A percentile compares a stretch with the other conserved stretches of the same genome.
Evolutionary conservation across 2,113 vertebrate genomes (phyloP).

Genomic region (Circaetus gallicus): DNA sequence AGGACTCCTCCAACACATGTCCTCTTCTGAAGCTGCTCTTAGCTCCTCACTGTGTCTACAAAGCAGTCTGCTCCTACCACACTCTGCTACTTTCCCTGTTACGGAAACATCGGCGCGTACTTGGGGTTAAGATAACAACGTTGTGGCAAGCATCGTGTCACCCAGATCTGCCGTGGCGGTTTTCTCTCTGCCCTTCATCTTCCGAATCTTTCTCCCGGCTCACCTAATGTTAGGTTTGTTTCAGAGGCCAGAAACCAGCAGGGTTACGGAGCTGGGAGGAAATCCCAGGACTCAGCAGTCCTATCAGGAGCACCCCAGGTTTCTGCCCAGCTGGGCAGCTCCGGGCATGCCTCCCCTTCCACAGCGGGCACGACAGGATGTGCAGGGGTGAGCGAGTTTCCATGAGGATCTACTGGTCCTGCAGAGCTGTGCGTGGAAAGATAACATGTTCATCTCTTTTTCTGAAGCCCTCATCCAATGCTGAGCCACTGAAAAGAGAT

Average conservation of each 20-base stretch:
- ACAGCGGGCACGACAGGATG: rapidly evolving
- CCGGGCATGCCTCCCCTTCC: neutral
- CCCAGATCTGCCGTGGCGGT: neutral
- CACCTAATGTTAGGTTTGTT: neutral
- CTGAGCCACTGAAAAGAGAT: neutral
- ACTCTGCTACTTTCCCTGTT: neutral
- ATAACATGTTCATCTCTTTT: neutral
- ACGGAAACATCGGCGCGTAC: rapidly evolving
- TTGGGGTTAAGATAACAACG: neutral
- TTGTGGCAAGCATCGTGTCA: neutral
- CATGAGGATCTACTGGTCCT: neutral
- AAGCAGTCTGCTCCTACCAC: neutral
- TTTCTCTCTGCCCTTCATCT: neutral
- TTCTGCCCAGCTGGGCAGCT: neutral
- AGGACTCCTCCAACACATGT: neutral
- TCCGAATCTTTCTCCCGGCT: neutral
- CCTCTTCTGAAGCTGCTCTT: neutral
- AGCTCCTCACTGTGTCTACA: neutral
- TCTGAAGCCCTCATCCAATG: neutral
- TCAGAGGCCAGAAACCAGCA: neutral
- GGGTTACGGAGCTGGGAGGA: neutral
- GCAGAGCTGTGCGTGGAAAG: neutral
- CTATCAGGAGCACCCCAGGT: neutral
- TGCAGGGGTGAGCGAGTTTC: rapidly evolving
- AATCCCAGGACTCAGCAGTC: neutral